Percentiles rank a stretch among this genome's conserved stretches.
phyloP scores from a whole-genome alignment of 2,888 invertebrate genomes.

The Petrolisthes cinctipes region DNA sequence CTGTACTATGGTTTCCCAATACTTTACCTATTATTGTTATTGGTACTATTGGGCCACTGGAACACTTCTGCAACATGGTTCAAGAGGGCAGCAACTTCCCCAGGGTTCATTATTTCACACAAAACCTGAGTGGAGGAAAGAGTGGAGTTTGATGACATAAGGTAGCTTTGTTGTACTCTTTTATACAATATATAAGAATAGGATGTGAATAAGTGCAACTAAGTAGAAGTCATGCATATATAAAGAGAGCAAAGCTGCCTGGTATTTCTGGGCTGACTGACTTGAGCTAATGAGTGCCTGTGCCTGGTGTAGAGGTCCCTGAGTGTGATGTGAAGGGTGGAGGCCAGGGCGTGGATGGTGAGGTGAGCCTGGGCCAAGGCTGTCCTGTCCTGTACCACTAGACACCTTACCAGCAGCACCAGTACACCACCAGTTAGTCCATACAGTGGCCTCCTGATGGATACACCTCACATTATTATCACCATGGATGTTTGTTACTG shows the following conservation, averaged over 20 bases:
- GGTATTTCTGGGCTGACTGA: conserved; percentile 5
- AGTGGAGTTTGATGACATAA: background rate
- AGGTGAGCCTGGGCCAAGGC: conserved; percentile 44
- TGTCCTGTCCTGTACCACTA: conserved; percentile 24
- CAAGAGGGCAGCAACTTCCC: conserved; percentile 45
- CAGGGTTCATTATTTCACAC: conserved; percentile 23
- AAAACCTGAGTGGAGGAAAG: conserved; percentile 33
- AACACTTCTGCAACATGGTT: conserved; percentile 53
- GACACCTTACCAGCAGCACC: conserved; percentile 41
- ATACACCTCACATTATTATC: no score
- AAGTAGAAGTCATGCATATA: background rate
- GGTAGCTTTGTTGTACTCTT: background rate
- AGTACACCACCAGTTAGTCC: conserved; percentile 38
- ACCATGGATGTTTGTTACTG: no score
- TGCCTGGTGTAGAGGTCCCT: conserved; percentile 48
- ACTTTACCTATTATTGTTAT: conserved; percentile 29
- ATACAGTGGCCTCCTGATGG: conserved; percentile 29
- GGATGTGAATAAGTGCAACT: background rate
- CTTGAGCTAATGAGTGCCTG: conserved; percentile 48
- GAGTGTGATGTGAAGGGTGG: conserved; percentile 21
- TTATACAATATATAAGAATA: background rate
- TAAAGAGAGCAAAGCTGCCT: background rate
- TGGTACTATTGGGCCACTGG: conserved; percentile 26
- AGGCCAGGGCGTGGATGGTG: conserved; percentile 36
- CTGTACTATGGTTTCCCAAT: background rate